Base-by-base conservation (phyloP, 2,888 invertebrate genomes). In the Platycheirus albimanus region DNA sequence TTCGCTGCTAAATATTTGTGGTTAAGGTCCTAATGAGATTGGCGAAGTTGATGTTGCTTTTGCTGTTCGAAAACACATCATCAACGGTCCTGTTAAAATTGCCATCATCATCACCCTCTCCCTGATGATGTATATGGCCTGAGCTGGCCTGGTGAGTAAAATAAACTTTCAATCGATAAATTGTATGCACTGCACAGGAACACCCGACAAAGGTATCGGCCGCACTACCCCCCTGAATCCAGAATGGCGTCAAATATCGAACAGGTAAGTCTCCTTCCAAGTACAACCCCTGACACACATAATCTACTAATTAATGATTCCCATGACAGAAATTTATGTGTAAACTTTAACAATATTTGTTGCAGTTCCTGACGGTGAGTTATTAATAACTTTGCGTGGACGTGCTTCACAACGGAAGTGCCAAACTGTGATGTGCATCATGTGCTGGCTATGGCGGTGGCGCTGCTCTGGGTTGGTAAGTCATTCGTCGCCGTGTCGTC, bases 251-350 rank as follows among this genome's bases (percentile, higher is more conserved):
- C 69, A 75, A 70, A 66, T 70, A 66, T 81, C 52, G 81, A 71
- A 71, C 81, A 81, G 77, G 77, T 77, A 70, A n/a, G n/a, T 77
- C 71, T 33, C 30, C 51, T 54, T 67, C 36, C 54, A 38, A 54
- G 49, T n/a, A n/a, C 71, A 30, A 58, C 33, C 70, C 49, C 69
- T 51, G 45, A 69, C 63, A 61, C 69, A 79, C 70, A 79, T 84
- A 84, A 84, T 84, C 80, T 75, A 85, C 87, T 89, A 89, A 89
- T 89, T 89, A 89, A 89, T 89, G 89, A 88, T 87, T 88, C 88
- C 88, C 89, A 86, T 87, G 90, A 89, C 89, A 87, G 87, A 87
- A 90, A 89, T 90, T 88, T 89, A 89, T 90, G 88, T 87, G 88
- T 86, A 87, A 89, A 89, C 88, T 89, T 89, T 89, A 87, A 88